Percentiles rank a stretch among this genome's conserved stretches.
Evolutionary conservation across 1,140 invertebrate genomes (phyloP).

Genomic region (fruit fly (Drosophila melanogaster)): Release_6_plus_ISO1_MT NT_033777.3:26956001-26956500

Average conservation of each 20-base stretch:
- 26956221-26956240: not conserved
- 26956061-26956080: too few species aligned
- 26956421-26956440: slow-evolving; percentile 27
- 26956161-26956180: too few species aligned
- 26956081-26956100: too few species aligned
- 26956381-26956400: slow-evolving; percentile 1
- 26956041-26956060: not conserved
- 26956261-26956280: slow-evolving; percentile 1
- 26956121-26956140: not conserved
- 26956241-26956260: slow-evolving; percentile 12
- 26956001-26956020: not conserved
- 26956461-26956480: slow-evolving; percentile 40
- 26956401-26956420: slow-evolving; percentile 9
- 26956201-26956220: too few species aligned
- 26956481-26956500: slow-evolving; percentile 5
- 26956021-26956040: not conserved
- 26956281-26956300: slow-evolving; percentile 9
- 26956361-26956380: slow-evolving; percentile 36
- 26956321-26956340: slow-evolving; percentile 18
- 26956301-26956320: not conserved
- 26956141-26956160: not conserved
- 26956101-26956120: too few species aligned
- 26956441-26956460: slow-evolving; percentile 38
- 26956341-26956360: slow-evolving; percentile 24
- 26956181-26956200: too few species aligned